These are phyloP conservation scores for Protobothrops mucrosquamatus DNA, from an alignment of 2,113 vertebrate species.

Conservation along the genomic window DNA sequence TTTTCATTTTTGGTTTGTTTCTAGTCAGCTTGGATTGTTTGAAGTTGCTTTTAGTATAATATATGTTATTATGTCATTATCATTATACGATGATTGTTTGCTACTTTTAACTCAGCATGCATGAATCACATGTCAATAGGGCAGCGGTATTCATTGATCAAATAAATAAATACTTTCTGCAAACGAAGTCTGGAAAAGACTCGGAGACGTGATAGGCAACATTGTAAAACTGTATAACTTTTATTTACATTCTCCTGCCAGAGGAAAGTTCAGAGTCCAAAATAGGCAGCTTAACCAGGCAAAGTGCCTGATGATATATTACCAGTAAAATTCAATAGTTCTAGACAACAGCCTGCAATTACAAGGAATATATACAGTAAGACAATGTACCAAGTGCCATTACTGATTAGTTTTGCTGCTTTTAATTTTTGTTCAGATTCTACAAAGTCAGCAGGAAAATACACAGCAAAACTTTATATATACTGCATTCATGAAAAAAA, in stretches of 20 bases:
- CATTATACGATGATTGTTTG: not conserved
- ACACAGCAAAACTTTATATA: not conserved
- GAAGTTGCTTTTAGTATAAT: not conserved
- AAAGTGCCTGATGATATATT: not conserved
- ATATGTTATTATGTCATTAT: not conserved
- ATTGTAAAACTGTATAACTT: not conserved
- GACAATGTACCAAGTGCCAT: not conserved
- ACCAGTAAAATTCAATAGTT: not conserved
- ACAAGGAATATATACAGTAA: not conserved
- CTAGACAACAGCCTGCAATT: not conserved
- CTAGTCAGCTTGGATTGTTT: not conserved
- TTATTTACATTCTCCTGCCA: not conserved
- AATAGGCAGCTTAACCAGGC: not conserved
- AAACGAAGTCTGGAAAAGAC: not conserved
- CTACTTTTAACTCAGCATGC: not conserved
- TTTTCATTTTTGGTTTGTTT: not conserved
- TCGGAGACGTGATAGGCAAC: not conserved
- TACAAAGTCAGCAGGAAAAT: not conserved
- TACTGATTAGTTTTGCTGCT: not conserved
- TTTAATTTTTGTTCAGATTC: not conserved
- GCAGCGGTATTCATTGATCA: not conserved
- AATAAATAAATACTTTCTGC: not conserved
- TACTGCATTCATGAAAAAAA: not conserved
- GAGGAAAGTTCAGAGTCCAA: not conserved
- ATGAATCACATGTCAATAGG: not conserved